These are phyloP conservation scores for Amphiprion percula DNA, from an alignment of 2,113 vertebrate species.

Conservation along the genomic window DNA sequence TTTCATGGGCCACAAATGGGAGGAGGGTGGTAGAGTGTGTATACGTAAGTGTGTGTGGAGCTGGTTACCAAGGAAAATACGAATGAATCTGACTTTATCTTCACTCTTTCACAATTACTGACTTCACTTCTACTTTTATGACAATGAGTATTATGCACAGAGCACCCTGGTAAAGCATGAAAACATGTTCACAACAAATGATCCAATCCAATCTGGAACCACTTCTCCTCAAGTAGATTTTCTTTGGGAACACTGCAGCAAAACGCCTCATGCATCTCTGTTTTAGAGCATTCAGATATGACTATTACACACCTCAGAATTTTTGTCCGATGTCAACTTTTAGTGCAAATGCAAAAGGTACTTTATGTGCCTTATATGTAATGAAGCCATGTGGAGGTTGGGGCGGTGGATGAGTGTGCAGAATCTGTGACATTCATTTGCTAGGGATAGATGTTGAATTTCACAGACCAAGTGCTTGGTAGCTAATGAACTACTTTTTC, in stretches of 20 bases:
- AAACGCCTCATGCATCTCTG: background rate
- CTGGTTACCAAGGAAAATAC: background rate
- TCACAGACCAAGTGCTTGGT: too few relatives aligned
- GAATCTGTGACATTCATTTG: too few relatives aligned
- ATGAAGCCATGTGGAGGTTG: too few relatives aligned
- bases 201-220: background rate
- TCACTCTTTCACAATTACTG: conserved; percentile 14
- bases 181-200: conserved; percentile 2
- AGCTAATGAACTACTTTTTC: too few relatives aligned
- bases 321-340: too few relatives aligned
- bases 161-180: background rate
- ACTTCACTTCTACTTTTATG: background rate
- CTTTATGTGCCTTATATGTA: too few relatives aligned
- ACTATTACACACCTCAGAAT: too few relatives aligned
- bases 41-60: background rate
- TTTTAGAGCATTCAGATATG: too few relatives aligned
- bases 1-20: conserved; percentile 67
- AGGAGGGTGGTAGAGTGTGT: conserved; percentile 5
- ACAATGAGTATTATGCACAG: background rate
- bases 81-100: conserved; percentile 7
- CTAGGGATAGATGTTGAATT: too few relatives aligned
- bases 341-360: too few relatives aligned
- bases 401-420: too few relatives aligned
- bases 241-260: background rate
- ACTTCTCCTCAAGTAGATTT: background rate